Percentiles rank a stretch among this genome's conserved stretches.
These are phyloP conservation scores for Tuta absoluta DNA, from an alignment of 2,888 invertebrate genomes.

Conservation along the genomic window DNA sequence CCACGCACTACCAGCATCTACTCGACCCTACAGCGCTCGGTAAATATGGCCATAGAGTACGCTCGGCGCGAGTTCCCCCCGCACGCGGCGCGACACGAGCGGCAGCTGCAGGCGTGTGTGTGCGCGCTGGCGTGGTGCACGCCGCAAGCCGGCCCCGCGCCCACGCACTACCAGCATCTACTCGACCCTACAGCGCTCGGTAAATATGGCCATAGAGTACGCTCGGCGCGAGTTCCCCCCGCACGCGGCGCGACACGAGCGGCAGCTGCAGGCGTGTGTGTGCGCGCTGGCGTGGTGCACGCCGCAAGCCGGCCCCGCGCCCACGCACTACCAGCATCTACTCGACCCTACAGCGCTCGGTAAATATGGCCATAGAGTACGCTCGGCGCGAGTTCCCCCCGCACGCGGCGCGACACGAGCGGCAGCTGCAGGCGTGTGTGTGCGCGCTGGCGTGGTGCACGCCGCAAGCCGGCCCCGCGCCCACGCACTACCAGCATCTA, in stretches of 20 bases:
- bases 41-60: too few relatives aligned
- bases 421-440: too few relatives aligned
- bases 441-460: conserved; percentile 75
- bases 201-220: too few relatives aligned
- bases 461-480: conserved; percentile 60
- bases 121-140: conserved; percentile 75
- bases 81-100: too few relatives aligned
- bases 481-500: conserved; percentile 58
- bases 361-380: too few relatives aligned
- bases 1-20: conserved; percentile 58
- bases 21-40: conserved; percentile 58
- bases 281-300: conserved; percentile 75
- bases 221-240: too few relatives aligned
- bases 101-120: too few relatives aligned
- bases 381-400: too few relatives aligned
- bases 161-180: conserved; percentile 58
- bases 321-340: conserved; percentile 58
- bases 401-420: too few relatives aligned
- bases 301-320: conserved; percentile 60
- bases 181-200: conserved; percentile 58
- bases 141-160: conserved; percentile 60
- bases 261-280: too few relatives aligned
- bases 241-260: too few relatives aligned
- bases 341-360: conserved; percentile 58
- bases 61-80: too few relatives aligned